Conservation (phyloP, 2,797 vertebrate genomes). For the Helostoma temminkii region DNA sequence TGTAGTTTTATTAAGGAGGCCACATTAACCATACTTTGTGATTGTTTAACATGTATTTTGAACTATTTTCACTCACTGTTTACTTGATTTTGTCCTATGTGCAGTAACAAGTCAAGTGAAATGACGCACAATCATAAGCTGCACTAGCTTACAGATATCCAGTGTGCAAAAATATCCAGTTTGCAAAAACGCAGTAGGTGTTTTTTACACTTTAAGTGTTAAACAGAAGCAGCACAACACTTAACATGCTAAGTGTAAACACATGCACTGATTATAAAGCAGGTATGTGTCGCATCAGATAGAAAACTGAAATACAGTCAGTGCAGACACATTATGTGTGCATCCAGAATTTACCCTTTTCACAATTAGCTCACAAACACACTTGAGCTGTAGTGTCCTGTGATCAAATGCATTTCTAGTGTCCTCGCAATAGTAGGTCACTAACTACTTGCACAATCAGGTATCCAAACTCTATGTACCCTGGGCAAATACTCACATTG, state of each 20-base stretch:
- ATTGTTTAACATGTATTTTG: too few species aligned
- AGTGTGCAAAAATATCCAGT: too few species aligned
- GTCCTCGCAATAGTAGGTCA: background rate
- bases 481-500: background rate
- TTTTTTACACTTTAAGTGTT: too few species aligned
- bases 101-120: too few species aligned
- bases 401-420: background rate
- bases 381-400: background rate
- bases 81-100: too few species aligned
- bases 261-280: background rate
- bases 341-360: slow-evolving; percentile 8
- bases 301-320: background rate
- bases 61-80: too few species aligned
- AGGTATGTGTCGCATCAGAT: background rate
- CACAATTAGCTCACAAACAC: slow-evolving; percentile 1
- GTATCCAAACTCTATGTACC: background rate
- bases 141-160: too few species aligned
- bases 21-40: too few species aligned
- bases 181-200: too few species aligned
- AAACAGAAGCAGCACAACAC: too few species aligned
- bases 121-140: too few species aligned
- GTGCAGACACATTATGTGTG: background rate
- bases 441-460: background rate
- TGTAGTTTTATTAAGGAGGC: too few species aligned
- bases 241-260: slow-evolving; percentile 9